Base-by-base conservation (phyloP, 2,113 vertebrate species). In the Zosterops japonicus region DNA sequence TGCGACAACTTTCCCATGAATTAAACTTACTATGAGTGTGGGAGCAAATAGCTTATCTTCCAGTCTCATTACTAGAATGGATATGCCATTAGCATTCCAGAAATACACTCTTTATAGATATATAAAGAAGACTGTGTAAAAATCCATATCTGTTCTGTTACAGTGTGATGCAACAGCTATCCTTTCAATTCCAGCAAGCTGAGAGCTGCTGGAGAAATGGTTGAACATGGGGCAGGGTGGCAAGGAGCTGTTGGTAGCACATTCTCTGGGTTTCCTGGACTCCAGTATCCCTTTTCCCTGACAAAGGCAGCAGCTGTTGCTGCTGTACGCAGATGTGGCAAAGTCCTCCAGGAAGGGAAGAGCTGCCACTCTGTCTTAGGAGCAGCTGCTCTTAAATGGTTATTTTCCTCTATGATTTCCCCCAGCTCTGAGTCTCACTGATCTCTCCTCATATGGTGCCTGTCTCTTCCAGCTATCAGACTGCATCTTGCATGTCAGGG, bases 241-340 rank as follows among this genome's bases (percentile, higher is more conserved):
- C 44, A 46, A 67, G 89, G 63, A 86, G 68, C 2, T 3, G 23
- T 46, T 61, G 21, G 67, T 70, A 71, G 60, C 36, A 29, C 1
- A 2, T 84, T 44, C 28, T 65, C 16, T 33, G 36, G 4, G 76
- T 74, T 77, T 79, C 10, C 7, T 81, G 77, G 1, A 0, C 70
- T 72, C 41, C 19, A 49, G 55, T 60, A 83, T 81, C 65, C 31
- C 50, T 55, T 90, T 44, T 70, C 25, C 35, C 44, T 75, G 64
- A n/a, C 28, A 78, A 42, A 84, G 77, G n/a, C 64, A 89, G 52
- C 94, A 92, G 95, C 63, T 87, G 82, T 83, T 91, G 49, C 59
- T 87, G 72, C 69, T 90, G 49, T 64, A 64, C 46, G 15, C 64
- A 81, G 80, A 89, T 83, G 92, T 86, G 72, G 33, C 35, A 25